Percentiles rank a stretch among this genome's conserved stretches.
Evolutionary conservation across 2,113 vertebrate genomes (phyloP).

Genomic region (Elgaria multicarinata): DNA sequence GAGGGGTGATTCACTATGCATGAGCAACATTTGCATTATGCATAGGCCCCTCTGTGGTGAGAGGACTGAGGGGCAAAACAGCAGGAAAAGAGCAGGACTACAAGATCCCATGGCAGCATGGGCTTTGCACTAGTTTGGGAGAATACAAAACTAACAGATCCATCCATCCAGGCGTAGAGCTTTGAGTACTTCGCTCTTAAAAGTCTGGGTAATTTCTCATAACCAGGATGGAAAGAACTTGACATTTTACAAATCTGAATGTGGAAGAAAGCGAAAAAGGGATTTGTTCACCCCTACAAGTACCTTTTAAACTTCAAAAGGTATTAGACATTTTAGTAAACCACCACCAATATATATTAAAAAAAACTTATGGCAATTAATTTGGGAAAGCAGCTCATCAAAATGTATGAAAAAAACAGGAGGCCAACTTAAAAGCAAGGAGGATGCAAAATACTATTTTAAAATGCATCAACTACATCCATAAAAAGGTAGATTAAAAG

Average conservation of each 20-base stretch:
- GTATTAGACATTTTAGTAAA: neutral
- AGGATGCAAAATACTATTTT: conserved; percentile 1
- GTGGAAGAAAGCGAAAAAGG: neutral
- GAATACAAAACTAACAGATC: too few relatives aligned
- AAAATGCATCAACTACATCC: neutral
- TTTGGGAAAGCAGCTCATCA: neutral
- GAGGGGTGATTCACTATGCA: too few relatives aligned
- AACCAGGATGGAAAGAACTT: neutral
- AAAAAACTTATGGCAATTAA: neutral
- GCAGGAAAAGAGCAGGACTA: too few relatives aligned
- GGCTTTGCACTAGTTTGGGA: too few relatives aligned
- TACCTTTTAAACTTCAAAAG: neutral
- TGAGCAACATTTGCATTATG: too few relatives aligned
- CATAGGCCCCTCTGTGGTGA: too few relatives aligned
- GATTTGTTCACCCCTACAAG: neutral
- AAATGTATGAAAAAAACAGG: neutral
- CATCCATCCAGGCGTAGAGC: too few relatives aligned
- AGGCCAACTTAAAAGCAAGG: neutral
- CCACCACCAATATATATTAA: neutral
- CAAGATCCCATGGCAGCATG: too few relatives aligned
- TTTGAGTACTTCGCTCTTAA: too few relatives aligned
- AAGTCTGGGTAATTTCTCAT: neutral
- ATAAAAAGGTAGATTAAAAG: neutral
- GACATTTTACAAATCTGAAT: neutral
- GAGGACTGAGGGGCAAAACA: too few relatives aligned